These are phyloP conservation scores for Drosophila infuscata DNA, from an alignment of 2,888 invertebrate genomes.

Conservation along the genomic window DNA sequence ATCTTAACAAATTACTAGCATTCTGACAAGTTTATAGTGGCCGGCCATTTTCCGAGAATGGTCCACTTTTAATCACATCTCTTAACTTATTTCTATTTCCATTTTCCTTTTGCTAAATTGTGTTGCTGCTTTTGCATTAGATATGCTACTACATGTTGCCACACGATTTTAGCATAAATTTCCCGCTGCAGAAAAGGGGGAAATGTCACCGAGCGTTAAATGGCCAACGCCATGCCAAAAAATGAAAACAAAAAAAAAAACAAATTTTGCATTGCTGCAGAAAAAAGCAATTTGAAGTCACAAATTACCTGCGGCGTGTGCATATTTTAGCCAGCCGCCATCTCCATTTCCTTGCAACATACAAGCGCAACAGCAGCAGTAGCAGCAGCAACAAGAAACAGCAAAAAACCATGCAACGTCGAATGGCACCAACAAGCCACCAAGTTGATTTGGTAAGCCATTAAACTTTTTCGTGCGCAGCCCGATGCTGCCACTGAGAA, in stretches of 20 bases:
- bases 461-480: constrained; percentile 66
- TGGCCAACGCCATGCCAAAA: constrained; percentile 42
- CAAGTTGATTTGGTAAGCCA: constrained; percentile 69
- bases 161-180: constrained; percentile 58
- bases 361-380: constrained; percentile 7
- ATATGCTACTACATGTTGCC: constrained; percentile 61
- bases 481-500: constrained; percentile 45
- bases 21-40: neutral
- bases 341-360: constrained; percentile 21
- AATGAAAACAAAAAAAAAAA: constrained; percentile 5
- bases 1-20: neutral
- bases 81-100: constrained; percentile 40
- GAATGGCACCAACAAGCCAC: constrained; percentile 38
- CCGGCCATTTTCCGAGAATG: constrained; percentile 1
- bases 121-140: constrained; percentile 27
- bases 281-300: constrained; percentile 54
- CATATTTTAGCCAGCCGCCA: constrained; percentile 62
- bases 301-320: constrained; percentile 70
- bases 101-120: constrained; percentile 60
- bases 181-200: constrained; percentile 15
- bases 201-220: constrained; percentile 47
- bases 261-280: constrained; percentile 34
- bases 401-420: constrained; percentile 18
- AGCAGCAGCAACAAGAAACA: neutral
- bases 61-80: constrained; percentile 22